phyloP scores from a whole-genome alignment of 1,140 invertebrate genomes.

The Conus ventricosus region DNA sequence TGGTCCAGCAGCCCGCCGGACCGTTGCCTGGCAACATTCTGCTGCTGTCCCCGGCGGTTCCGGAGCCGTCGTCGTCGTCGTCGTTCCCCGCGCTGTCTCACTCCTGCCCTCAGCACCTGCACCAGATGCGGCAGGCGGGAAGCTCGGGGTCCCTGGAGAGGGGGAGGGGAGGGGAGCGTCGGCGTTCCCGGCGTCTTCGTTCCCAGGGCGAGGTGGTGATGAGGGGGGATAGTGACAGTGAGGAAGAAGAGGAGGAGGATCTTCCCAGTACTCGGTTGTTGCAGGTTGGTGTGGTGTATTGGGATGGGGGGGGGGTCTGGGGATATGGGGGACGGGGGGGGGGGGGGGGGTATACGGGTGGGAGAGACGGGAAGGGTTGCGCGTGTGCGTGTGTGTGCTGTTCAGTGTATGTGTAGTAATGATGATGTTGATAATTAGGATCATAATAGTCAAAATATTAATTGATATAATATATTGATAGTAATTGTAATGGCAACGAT shows the following conservation, averaged over 20 bases:
- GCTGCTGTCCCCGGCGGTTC: neutral
- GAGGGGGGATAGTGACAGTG: conserved; percentile 7
- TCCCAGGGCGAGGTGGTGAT: neutral
- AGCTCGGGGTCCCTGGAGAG: neutral
- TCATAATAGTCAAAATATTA: too few species aligned
- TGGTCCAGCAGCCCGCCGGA: neutral
- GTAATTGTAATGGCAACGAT: too few species aligned
- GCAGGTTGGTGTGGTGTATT: neutral
- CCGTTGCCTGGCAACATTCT: neutral
- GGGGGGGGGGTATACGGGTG: too few species aligned
- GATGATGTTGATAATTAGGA: too few species aligned
- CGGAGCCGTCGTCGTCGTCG: neutral
- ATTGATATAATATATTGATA: too few species aligned
- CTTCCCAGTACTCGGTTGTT: conserved; percentile 22
- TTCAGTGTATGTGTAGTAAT: too few species aligned
- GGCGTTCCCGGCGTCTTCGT: neutral
- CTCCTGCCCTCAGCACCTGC: neutral
- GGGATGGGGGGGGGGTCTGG: too few species aligned
- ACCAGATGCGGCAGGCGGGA: neutral
- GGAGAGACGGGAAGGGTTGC: too few species aligned
- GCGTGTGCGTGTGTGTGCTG: too few species aligned
- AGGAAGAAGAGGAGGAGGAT: conserved; percentile 28
- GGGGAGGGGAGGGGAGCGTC: neutral
- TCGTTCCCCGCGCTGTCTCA: neutral
- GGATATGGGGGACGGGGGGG: too few species aligned